These are phyloP conservation scores for Pseudomyrmex gracilis DNA, from an alignment of 1,140 invertebrate species.

Conservation along the genomic window DNA sequence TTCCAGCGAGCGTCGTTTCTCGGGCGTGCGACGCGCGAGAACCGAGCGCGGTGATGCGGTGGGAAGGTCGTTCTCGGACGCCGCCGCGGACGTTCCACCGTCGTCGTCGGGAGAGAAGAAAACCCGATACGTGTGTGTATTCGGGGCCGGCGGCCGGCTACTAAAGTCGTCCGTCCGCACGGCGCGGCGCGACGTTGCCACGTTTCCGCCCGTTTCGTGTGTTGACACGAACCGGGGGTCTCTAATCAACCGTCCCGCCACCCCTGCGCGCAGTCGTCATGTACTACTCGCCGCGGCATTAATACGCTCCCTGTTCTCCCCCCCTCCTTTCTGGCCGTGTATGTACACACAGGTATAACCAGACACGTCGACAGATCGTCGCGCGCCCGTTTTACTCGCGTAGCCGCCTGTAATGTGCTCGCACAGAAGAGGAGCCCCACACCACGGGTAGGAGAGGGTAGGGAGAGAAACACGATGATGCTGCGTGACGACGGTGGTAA, in stretches of 20 bases:
- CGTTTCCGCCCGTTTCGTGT: slow-evolving; percentile 68
- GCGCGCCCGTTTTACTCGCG: slow-evolving; percentile 28
- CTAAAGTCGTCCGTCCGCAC: slow-evolving; percentile 72
- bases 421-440: neutral
- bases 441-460: neutral
- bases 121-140: slow-evolving; percentile 63
- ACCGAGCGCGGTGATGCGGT: slow-evolving; percentile 57
- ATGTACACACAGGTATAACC: slow-evolving; percentile 31
- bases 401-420: slow-evolving; percentile 10
- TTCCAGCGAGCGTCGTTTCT: slow-evolving; percentile 40
- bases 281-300: slow-evolving; percentile 40
- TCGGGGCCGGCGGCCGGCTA: slow-evolving; percentile 73
- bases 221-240: slow-evolving; percentile 69
- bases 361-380: neutral
- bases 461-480: neutral
- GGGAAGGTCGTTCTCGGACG: slow-evolving; percentile 72
- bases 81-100: slow-evolving; percentile 71
- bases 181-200: slow-evolving; percentile 73
- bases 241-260: slow-evolving; percentile 69
- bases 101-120: slow-evolving; percentile 39
- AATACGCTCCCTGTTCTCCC: slow-evolving; percentile 24
- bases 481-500: too few species aligned
- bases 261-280: slow-evolving; percentile 42
- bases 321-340: too few species aligned
- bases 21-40: slow-evolving; percentile 51